Base-by-base conservation (phyloP, 2,888 invertebrate species). In the Dasysyrphus albostriatus region DNA sequence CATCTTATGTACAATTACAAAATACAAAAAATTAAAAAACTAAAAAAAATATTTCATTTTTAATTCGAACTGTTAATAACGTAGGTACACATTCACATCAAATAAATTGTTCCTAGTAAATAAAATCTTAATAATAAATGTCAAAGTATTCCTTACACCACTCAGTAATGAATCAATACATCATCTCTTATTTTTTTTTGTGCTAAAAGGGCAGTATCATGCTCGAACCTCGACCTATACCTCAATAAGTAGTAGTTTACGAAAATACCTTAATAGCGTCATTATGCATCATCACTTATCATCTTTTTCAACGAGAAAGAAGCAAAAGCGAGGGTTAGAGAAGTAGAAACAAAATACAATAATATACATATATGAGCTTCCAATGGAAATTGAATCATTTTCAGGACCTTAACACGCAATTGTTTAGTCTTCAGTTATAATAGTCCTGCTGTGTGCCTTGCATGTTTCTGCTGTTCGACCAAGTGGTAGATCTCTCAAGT, bases 401-500 rank as follows among this genome's bases (percentile, higher is more conserved):
- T 63, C 44, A 56, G 14, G 72, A 58, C 51, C 70, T 72, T 58
- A 59, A 61, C 83, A 82, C 87, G 82, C 83, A 83, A 87, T 83
- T 83, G 78, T 79, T 74, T 29, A 74, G 82, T 79, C 70, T 79
- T 79, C 34, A 75, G 87, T 79, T 74, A 83, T 61, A 65, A 83
- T 61, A 65, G 75, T 70, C 56, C 39, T 56, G 74, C 47, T 74
- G 78, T 75, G 83, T 54, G 56, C 73, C 39, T 83, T 79, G 83
- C 83, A 83, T 83, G 83, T 72, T 47, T 10, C 65, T 32, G 37
- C n/a, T 59, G 73, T 12, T 19, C 78, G 61, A 79, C 83, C 78
- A 79, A 82, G 74, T 87, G 85, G 59, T 78, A 72, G 61, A 87
- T 87, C 83, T 75, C 87, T 87, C 83, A 87, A 87, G 87, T 82